These are phyloP conservation scores for Pseudopodoces humilis DNA, from an alignment of 2,113 vertebrate species.

Conservation along the genomic window DNA sequence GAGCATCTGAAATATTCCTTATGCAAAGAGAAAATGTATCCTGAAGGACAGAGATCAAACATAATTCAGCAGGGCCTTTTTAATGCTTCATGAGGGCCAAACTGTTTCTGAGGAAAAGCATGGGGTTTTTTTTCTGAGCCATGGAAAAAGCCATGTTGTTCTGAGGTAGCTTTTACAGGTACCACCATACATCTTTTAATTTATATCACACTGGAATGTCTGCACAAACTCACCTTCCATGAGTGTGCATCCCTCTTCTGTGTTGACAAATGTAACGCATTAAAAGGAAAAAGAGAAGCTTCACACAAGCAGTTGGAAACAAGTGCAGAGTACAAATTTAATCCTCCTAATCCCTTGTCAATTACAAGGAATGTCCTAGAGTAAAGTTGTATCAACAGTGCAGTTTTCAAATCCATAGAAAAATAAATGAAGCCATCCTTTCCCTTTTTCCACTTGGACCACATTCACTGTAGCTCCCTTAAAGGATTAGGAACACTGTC, in stretches of 20 bases:
- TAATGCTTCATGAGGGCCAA: background rate
- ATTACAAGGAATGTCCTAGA: background rate
- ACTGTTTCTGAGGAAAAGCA: background rate
- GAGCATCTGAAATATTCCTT: background rate
- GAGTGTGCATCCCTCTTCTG: background rate
- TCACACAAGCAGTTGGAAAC: slow-evolving; percentile 17
- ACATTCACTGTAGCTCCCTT: background rate
- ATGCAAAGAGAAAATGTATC: background rate
- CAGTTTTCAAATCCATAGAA: slow-evolving; percentile 1
- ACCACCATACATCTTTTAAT: background rate
- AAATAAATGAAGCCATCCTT: background rate
- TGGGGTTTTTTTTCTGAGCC: background rate
- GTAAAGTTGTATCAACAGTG: slow-evolving; percentile 8
- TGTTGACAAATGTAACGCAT: background rate
- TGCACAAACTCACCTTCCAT: background rate
- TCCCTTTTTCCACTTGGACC: background rate
- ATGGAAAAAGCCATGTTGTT: background rate
- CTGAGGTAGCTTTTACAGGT: background rate
- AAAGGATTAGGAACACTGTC: slow-evolving; percentile 30
- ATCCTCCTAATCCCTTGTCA: slow-evolving; percentile 23
- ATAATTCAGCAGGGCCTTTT: background rate
- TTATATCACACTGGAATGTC: background rate
- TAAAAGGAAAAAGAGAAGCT: background rate
- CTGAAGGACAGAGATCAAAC: background rate
- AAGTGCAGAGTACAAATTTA: slow-evolving; percentile 24